Evolutionary conservation across 2,113 vertebrate genomes (phyloP).

Genomic region (Coregonus clupeaformis): DNA sequence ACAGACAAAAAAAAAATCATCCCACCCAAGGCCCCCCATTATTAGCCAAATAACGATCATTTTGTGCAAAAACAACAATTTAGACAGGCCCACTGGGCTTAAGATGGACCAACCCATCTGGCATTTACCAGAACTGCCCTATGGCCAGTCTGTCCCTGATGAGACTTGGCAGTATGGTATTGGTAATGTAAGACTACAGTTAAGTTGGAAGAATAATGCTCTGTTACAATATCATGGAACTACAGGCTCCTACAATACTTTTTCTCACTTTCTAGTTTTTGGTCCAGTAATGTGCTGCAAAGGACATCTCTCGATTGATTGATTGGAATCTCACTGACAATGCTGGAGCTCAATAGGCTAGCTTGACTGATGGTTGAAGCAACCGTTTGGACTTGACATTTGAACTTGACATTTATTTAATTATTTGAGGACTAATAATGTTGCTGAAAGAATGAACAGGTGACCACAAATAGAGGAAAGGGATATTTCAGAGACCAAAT

Average conservation of each 20-base stretch:
- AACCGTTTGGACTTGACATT: neutral
- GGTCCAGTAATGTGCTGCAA: conserved; percentile 1
- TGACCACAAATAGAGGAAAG: neutral
- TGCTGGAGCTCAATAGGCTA: conserved; percentile 24
- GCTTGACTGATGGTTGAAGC: conserved; percentile 2
- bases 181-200: no score
- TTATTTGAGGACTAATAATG: no score
- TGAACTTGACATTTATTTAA: no score
- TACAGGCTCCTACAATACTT: neutral
- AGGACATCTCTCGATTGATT: conserved; percentile 9
- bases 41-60: no score
- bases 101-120: no score
- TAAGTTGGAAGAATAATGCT: conserved; percentile 13
- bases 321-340: conserved; percentile 3
- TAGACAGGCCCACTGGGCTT: no score
- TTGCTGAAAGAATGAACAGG: neutral
- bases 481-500: conserved; percentile 27
- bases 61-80: no score
- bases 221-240: conserved; percentile 15
- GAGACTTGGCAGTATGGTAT: no score
- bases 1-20: no score
- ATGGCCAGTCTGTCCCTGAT: no score
- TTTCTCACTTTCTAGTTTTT: neutral
- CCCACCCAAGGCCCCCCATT: no score
- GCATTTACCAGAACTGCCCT: no score